Percentiles rank a stretch among this genome's conserved stretches.
These are phyloP conservation scores for Arnoldichthys spilopterus DNA, from an alignment of 2,797 vertebrate genomes.

Conservation along the genomic window DNA sequence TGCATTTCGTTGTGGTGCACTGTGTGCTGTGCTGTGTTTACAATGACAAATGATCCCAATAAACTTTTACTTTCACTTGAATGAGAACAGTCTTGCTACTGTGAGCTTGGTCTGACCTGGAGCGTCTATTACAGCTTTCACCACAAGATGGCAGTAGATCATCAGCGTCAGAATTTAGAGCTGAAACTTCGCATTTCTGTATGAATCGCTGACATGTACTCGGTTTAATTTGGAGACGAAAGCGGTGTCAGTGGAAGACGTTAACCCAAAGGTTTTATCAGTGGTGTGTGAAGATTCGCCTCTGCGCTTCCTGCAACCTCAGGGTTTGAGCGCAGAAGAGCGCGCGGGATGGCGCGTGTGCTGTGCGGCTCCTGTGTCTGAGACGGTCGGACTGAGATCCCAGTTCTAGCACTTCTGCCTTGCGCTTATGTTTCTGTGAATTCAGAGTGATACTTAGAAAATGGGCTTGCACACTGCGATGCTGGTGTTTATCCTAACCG, in stretches of 20 bases:
- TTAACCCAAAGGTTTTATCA: too few species aligned
- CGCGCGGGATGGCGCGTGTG: too few species aligned
- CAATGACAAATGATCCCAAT: too few species aligned
- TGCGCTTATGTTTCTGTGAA: not conserved
- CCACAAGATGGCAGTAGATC: slow-evolving; percentile 15
- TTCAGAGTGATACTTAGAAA: not conserved
- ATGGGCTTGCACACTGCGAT: slow-evolving; percentile 14
- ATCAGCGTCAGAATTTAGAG: not conserved
- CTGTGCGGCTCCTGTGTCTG: too few species aligned
- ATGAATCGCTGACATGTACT: not conserved
- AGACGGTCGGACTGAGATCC: not conserved
- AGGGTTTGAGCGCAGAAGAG: not conserved
- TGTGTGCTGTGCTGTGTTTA: too few species aligned
- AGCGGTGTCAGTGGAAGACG: too few species aligned
- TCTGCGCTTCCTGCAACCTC: not conserved
- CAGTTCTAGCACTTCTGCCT: too few species aligned
- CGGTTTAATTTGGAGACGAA: not conserved
- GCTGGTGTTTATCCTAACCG: slow-evolving; percentile 16
- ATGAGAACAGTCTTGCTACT: too few species aligned
- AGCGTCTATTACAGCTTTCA: too few species aligned
- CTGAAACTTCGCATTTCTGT: not conserved
- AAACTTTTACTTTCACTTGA: too few species aligned
- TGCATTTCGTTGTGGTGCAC: too few species aligned
- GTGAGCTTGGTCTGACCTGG: too few species aligned
- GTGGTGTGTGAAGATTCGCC: not conserved